Conservation (phyloP, 2,797 vertebrate species). For the Gastrophryne carolinensis region DNA sequence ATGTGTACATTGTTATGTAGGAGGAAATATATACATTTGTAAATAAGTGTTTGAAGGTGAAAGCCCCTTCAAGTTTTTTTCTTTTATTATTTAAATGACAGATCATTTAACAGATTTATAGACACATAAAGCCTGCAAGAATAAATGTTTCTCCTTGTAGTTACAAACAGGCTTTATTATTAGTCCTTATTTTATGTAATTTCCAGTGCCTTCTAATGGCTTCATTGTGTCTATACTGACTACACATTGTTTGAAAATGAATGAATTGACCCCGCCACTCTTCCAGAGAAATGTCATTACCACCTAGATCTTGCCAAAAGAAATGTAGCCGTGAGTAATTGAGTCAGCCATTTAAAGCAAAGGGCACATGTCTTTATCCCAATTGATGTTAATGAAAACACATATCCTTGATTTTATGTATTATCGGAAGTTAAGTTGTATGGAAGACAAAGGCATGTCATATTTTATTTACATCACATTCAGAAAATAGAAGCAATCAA, state of each 20-base stretch:
- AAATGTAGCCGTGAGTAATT: neutral
- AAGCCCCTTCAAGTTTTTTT: too few relatives aligned
- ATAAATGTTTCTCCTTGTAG: too few relatives aligned
- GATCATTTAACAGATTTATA: too few relatives aligned
- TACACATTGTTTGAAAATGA: neutral
- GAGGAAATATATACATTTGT: too few relatives aligned
- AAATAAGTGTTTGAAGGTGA: too few relatives aligned
- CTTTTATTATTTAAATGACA: too few relatives aligned
- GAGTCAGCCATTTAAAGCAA: neutral
- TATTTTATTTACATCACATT: neutral
- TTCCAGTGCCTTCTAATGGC: neutral
- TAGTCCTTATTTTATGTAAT: neutral
- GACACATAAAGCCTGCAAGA: too few relatives aligned
- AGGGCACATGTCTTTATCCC: neutral
- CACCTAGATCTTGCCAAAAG: neutral
- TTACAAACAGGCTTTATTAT: neutral
- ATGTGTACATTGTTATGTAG: too few relatives aligned
- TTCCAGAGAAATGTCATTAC: neutral
- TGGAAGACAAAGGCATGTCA: neutral
- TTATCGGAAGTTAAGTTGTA: neutral
- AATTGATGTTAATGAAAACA: neutral
- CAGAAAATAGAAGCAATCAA: neutral
- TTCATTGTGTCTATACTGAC: neutral
- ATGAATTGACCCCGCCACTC: neutral
- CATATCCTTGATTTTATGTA: neutral